Conservation (phyloP, 2,888 invertebrate species). For the Dasysyrphus tricinctus region DNA sequence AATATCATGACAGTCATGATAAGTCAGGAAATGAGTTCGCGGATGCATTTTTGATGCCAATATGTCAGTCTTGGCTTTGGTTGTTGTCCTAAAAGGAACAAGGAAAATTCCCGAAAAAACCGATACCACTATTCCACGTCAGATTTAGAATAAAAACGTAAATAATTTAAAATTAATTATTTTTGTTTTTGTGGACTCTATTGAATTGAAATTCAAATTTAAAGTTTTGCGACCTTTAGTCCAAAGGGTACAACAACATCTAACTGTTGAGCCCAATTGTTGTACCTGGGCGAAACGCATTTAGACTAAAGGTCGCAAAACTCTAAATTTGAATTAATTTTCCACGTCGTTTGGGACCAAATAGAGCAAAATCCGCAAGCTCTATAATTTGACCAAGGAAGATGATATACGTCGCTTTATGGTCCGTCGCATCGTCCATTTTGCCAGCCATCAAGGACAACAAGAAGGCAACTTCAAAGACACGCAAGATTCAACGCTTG, state of each 20-base stretch:
- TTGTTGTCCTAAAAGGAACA: constrained; percentile 97
- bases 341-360: constrained; percentile 97
- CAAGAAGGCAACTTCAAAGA: constrained; percentile 91
- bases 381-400: constrained; percentile 97
- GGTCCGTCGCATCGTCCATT: constrained; percentile 96
- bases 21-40: constrained; percentile 98
- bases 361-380: constrained; percentile 98
- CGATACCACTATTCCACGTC: constrained; percentile 96
- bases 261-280: too few relatives aligned
- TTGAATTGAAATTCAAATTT: too few relatives aligned
- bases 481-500: constrained; percentile 97
- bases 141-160: too few relatives aligned
- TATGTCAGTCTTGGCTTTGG: constrained; percentile 96
- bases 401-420: constrained; percentile 99
- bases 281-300: too few relatives aligned
- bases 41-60: constrained; percentile 99
- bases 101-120: constrained; percentile 98
- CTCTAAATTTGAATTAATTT: too few relatives aligned
- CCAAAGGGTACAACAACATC: too few relatives aligned
- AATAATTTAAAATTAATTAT: too few relatives aligned
- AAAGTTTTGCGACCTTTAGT: too few relatives aligned
- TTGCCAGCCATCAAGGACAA: constrained; percentile 92
- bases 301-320: too few relatives aligned
- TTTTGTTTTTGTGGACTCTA: too few relatives aligned
- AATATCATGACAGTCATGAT: too few relatives aligned